phyloP scores from a whole-genome alignment of 1,140 invertebrate species.

The Drosophila watanabei region DNA sequence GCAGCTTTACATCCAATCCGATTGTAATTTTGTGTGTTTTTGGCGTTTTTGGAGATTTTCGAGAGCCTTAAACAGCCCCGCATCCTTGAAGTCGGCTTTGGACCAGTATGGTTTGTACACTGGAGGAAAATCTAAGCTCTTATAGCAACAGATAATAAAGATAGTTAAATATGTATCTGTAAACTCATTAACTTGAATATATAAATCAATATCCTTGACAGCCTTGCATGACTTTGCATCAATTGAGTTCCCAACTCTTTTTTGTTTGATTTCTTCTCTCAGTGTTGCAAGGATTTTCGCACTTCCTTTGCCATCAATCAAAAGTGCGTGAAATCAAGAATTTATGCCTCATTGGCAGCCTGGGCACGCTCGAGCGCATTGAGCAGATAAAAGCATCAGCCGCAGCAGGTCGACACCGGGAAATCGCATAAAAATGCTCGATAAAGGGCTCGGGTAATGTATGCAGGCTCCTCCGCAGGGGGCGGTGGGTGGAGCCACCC shows the following conservation, averaged over 20 bases:
- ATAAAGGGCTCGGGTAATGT: constrained; percentile 45
- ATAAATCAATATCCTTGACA: neutral
- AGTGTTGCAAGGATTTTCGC: constrained; percentile 19
- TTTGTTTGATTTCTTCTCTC: neutral
- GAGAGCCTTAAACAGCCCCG: constrained; percentile 17
- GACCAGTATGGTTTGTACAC: neutral
- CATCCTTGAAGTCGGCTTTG: constrained; percentile 19
- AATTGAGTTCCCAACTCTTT: too few relatives aligned
- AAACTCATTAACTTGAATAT: too few relatives aligned
- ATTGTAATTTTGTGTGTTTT: constrained; percentile 51
- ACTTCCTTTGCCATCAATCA: constrained; percentile 70
- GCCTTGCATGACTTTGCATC: too few relatives aligned
- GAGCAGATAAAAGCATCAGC: constrained; percentile 49
- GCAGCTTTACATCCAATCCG: constrained; percentile 49
- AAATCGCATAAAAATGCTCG: constrained; percentile 56
- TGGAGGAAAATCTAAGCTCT: neutral
- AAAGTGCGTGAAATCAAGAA: constrained; percentile 82
- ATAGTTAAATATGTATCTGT: too few relatives aligned
- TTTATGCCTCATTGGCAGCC: constrained; percentile 76
- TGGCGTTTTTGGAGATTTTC: constrained; percentile 47
- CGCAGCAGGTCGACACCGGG: constrained; percentile 47
- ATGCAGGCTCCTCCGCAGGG: constrained; percentile 22
- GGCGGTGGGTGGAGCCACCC: neutral
- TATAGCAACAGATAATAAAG: too few relatives aligned
- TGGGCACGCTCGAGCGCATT: constrained; percentile 64